These are phyloP conservation scores for Leucozona laternaria DNA, from an alignment of 2,888 invertebrate genomes.

Conservation along the genomic window DNA sequence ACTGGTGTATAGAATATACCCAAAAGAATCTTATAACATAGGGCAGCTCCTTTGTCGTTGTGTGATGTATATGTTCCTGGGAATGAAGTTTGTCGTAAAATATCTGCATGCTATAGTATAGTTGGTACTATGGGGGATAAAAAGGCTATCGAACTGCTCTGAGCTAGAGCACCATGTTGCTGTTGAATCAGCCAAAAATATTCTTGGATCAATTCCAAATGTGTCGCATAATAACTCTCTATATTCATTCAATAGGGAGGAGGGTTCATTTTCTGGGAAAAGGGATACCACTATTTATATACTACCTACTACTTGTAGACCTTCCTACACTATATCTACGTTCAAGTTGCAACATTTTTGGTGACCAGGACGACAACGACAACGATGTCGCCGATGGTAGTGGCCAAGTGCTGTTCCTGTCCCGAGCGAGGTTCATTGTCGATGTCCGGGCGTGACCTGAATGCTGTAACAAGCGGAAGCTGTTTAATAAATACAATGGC, in stretches of 20 bases:
- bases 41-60: conserved; percentile 35
- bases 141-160: conserved; percentile 53
- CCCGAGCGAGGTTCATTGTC: conserved; percentile 43
- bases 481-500: conserved; percentile 45
- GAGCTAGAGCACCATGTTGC: conserved; percentile 41
- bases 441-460: conserved; percentile 53
- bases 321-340: background rate
- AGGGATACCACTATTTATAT: background rate
- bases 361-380: background rate
- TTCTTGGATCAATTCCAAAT: conserved; percentile 71
- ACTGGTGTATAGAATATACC: conserved; percentile 5
- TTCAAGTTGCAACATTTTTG: conserved; percentile 36
- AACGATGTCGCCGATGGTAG: background rate
- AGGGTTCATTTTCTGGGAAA: conserved; percentile 17
- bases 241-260: conserved; percentile 47
- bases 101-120: conserved; percentile 53
- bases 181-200: conserved; percentile 51
- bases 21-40: conserved; percentile 50
- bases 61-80: conserved; percentile 59
- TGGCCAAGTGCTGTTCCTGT: conserved; percentile 36
- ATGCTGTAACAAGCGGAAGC: conserved; percentile 31
- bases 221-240: conserved; percentile 73
- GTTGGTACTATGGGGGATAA: conserved; percentile 19
- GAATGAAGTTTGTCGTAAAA: conserved; percentile 63
- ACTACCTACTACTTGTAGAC: background rate